A percentile compares a stretch with the other conserved stretches of the same genome.
Conservation (phyloP, 2,888 invertebrate species). For the Branchellion lobata region DNA sequence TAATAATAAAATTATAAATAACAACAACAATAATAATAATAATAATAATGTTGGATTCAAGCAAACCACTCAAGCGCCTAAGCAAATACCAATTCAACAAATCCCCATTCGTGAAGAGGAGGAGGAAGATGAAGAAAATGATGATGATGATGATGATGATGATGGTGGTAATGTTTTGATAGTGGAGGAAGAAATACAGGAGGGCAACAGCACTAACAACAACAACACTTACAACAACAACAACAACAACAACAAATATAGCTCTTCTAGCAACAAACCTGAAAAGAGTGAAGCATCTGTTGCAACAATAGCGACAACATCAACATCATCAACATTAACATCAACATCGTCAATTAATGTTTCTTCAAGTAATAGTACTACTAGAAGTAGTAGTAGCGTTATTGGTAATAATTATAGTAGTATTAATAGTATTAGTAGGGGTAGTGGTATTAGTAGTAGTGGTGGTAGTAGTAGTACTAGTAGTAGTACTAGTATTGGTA, state of each 20-base stretch:
- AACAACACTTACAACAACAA: background rate
- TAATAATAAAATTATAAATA: too few relatives aligned
- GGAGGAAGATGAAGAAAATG: background rate
- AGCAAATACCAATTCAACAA: too few relatives aligned
- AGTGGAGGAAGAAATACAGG: background rate
- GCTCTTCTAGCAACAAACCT: background rate
- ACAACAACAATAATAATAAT: too few relatives aligned
- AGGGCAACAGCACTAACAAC: background rate
- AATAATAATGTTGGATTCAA: too few relatives aligned
- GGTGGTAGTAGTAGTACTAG: background rate
- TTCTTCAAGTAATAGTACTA: background rate
- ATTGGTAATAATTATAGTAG: too few relatives aligned
- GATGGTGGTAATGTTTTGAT: background rate
- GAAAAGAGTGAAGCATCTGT: background rate
- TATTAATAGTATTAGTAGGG: background rate
- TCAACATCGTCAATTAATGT: background rate
- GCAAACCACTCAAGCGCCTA: too few relatives aligned
- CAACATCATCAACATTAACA: too few relatives aligned
- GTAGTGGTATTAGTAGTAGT: background rate
- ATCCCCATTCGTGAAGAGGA: too few relatives aligned
- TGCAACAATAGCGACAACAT: too few relatives aligned
- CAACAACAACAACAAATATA: background rate
- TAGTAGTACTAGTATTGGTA: background rate
- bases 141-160: conserved; percentile 8
- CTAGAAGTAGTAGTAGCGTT: too few relatives aligned